phyloP scores from a whole-genome alignment of 1,140 invertebrate species.

The Drosophila auraria region DNA sequence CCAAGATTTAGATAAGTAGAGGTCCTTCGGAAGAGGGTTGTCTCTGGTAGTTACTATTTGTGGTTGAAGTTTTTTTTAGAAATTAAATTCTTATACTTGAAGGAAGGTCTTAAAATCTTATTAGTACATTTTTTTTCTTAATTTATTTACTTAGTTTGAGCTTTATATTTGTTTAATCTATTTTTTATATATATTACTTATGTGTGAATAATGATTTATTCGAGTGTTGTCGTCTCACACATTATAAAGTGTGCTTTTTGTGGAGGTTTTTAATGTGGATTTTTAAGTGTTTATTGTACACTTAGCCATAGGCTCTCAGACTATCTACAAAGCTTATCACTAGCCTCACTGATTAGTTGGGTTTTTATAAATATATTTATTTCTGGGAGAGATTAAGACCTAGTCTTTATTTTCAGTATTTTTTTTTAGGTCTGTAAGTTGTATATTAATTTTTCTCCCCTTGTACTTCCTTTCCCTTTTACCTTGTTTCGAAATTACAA shows the following conservation, averaged over 20 bases:
- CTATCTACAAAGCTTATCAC: neutral
- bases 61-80: neutral
- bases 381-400: too few relatives aligned
- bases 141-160: neutral
- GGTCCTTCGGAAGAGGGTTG: neutral
- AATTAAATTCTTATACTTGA: neutral
- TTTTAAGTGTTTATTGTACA: constrained; percentile 12
- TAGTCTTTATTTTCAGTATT: too few relatives aligned
- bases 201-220: neutral
- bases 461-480: neutral
- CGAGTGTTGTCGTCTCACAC: neutral
- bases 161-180: neutral
- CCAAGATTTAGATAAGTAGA: constrained; percentile 46
- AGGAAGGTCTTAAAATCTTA: too few relatives aligned
- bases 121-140: too few relatives aligned
- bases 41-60: too few relatives aligned
- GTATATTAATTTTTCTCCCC: neutral
- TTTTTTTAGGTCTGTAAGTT: too few relatives aligned
- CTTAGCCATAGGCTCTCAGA: neutral
- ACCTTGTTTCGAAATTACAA: constrained; percentile 58
- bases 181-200: neutral
- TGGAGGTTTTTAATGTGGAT: constrained; percentile 8
- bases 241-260: constrained; percentile 13
- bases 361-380: neutral
- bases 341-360: neutral